Percentiles rank a stretch among this genome's conserved stretches.
Evolutionary conservation across 2,113 vertebrate genomes (phyloP).

Genomic region (Pachypanchax playfairii): DNA sequence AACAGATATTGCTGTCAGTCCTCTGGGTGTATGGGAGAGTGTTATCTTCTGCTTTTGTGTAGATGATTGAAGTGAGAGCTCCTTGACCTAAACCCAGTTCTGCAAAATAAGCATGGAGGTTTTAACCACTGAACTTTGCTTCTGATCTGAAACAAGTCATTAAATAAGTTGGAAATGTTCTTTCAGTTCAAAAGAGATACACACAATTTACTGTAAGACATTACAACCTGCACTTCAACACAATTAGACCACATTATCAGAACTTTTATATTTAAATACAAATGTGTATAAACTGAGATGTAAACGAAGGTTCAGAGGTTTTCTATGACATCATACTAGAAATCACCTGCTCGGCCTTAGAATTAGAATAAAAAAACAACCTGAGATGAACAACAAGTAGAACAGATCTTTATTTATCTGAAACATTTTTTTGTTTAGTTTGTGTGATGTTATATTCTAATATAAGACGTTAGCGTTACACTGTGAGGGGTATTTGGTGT

Average conservation of each 20-base stretch:
- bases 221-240: not conserved
- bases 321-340: no score
- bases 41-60: constrained; percentile 14
- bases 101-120: constrained; percentile 6
- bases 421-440: no score
- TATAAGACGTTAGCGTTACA: not conserved
- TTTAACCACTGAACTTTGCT: constrained; percentile 2
- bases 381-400: no score
- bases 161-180: not conserved
- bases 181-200: not conserved
- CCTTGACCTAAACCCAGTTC: constrained; percentile 8
- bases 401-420: no score
- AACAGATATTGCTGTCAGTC: constrained; percentile 23
- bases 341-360: no score
- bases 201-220: not conserved
- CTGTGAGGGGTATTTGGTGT: not conserved
- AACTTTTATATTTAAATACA: not conserved
- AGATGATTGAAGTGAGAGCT: constrained; percentile 10
- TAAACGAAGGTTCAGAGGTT: no score
- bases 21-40: not conserved
- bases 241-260: not conserved
- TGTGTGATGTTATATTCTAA: not conserved
- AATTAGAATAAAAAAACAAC: no score
- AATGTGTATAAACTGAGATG: not conserved
- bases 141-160: not conserved